Evolutionary conservation across 2,888 invertebrate species (phyloP).

Genomic region (Mythimna ferrago): DNA sequence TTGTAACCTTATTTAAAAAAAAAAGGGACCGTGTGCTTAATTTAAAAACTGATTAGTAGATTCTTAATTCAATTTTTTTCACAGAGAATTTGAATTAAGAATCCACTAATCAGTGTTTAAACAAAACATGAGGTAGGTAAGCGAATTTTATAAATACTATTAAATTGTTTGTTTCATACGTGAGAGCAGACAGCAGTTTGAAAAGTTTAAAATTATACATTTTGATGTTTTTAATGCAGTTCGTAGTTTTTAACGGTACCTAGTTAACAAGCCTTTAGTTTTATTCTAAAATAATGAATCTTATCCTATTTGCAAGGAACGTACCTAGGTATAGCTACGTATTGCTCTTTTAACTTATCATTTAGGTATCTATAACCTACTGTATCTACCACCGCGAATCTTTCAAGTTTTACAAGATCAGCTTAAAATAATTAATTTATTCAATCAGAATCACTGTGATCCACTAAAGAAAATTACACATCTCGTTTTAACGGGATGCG

Average conservation of each 20-base stretch:
- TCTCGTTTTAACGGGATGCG: constrained; percentile 37
- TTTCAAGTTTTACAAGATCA: constrained; percentile 8
- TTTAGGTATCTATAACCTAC: not conserved
- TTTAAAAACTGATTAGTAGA: too few relatives aligned
- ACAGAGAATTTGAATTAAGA: too few relatives aligned
- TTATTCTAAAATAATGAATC: not conserved
- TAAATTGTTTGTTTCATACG: constrained; percentile 1
- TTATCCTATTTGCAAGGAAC: not conserved
- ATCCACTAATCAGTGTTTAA: too few relatives aligned
- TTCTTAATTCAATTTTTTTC: too few relatives aligned
- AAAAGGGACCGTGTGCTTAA: too few relatives aligned
- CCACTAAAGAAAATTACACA: constrained; percentile 40
- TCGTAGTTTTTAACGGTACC: not conserved
- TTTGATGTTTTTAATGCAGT: not conserved
- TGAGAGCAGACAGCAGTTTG: not conserved
- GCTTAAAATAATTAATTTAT: constrained; percentile 21
- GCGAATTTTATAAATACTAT: too few relatives aligned
- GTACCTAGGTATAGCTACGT: not conserved
- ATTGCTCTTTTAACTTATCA: not conserved
- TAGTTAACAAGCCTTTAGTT: not conserved
- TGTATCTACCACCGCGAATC: too few relatives aligned
- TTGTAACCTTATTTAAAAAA: not conserved
- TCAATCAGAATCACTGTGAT: constrained; percentile 19
- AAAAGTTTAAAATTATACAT: not conserved
- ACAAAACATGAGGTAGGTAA: too few relatives aligned